Evolutionary conservation across 1,140 invertebrate genomes (phyloP), one percentile per base, ranked within the genome.

Genomic region (Drosophila truncata): DNA sequence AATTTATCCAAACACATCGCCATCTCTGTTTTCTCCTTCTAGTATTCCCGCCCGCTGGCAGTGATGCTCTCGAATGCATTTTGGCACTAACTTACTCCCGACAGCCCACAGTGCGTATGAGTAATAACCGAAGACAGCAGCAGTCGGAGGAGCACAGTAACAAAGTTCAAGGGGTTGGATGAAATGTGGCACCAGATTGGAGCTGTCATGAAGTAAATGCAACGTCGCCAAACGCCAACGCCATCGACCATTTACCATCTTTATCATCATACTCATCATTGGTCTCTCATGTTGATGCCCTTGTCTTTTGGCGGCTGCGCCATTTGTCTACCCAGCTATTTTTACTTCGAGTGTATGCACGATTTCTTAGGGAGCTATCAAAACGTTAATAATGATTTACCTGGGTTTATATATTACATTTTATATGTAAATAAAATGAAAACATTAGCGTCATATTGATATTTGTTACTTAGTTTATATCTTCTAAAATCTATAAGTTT

Each of bases 41-140:
- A 52, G 6, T 20, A 52, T 8, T 16, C 20, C 50, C 31, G 14
- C 35, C 44, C 13, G n/a, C 18, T 67, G 52, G 55, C 58, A 80
- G 65, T 62, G 74, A 81, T 66, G 69, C 63, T 47, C 57, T 73
- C 59, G 41, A 79, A 41, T 78, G 78, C 82, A 78, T 62, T 81
- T 61, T 66, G 63, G 47, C 81, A 61, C 72, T 84, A 61, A 77
- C 65, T 86, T 65, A 59, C 31, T 71, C 35, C 46, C 66, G 42
- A 39, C 66, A 35, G 57, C 82, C 78, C 82, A 57, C 77, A 88
- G 73, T 80, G 84, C 84, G 80, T 87, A 87, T 87, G 85, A 84
- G 84, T 87, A 87, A 88, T 87, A 84, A 64, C 80, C 37, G 14
- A 46, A 69, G 72, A 71, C 42, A 76, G 61, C 44, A 50, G 69